These are phyloP conservation scores for Mythimna pallens DNA, from an alignment of 2,888 invertebrate genomes.

Conservation along the genomic window DNA sequence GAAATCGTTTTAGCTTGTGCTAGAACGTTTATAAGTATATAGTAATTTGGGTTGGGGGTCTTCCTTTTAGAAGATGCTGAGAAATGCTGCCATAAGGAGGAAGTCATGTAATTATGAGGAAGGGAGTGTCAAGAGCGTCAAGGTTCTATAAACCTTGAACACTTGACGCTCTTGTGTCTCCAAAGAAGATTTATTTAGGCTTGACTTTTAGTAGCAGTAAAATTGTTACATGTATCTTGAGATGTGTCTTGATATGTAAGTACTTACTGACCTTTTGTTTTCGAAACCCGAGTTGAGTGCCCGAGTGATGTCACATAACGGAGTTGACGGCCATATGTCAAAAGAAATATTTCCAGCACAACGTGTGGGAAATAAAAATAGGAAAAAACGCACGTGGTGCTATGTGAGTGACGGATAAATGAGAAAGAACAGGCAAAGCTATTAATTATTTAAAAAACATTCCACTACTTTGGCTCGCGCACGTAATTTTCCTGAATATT, in stretches of 20 bases:
- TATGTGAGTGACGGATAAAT: conserved; percentile 33
- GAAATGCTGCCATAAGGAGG: background rate
- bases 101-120: no score
- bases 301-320: conserved; percentile 64
- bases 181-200: conserved; percentile 32
- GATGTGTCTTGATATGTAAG: no score
- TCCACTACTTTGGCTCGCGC: background rate
- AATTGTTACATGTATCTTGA: conserved; percentile 19
- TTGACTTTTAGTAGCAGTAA: conserved; percentile 31
- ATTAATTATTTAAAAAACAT: conserved; percentile 27
- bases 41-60: background rate
- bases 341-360: conserved; percentile 55
- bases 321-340: conserved; percentile 64
- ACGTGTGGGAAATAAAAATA: conserved; percentile 70
- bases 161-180: conserved; percentile 16
- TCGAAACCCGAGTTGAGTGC: conserved; percentile 56
- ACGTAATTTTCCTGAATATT: background rate
- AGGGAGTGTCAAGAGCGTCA: no score
- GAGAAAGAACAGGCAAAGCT: conserved; percentile 6
- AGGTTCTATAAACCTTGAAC: no score
- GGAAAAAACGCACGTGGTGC: conserved; percentile 55
- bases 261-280: conserved; percentile 49
- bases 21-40: background rate
- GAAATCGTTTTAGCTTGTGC: background rate
- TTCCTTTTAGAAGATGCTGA: background rate